Conservation (phyloP, 1,140 invertebrate genomes). For the Caenorhabditis tropicalis region DNA sequence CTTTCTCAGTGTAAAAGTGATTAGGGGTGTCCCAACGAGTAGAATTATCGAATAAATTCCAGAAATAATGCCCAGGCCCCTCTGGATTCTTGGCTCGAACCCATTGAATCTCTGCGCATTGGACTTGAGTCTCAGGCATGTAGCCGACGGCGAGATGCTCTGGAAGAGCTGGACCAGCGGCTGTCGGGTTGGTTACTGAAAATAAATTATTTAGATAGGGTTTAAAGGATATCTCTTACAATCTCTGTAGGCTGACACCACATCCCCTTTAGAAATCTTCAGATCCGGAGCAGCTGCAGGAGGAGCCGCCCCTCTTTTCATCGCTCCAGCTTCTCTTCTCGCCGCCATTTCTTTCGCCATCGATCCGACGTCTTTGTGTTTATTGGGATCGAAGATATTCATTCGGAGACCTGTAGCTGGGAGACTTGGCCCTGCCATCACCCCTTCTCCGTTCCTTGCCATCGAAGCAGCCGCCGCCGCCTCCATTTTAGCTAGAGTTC, state of each 20-base stretch:
- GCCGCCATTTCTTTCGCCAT: constrained; percentile 2
- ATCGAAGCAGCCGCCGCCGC: constrained; percentile 8
- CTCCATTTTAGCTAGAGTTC: constrained; percentile 2
- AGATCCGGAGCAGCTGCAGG: background rate
- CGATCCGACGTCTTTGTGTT: constrained; percentile 2
- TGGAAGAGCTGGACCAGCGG: background rate
- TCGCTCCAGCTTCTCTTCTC: background rate
- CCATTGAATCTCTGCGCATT: constrained; percentile 1
- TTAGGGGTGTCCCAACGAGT: background rate
- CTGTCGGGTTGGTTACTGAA: constrained; percentile 5
- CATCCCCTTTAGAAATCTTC: background rate
- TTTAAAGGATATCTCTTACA: constrained; percentile 9
- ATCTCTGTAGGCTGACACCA: background rate
- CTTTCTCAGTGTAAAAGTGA: constrained; percentile 3
- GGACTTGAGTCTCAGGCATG: constrained; percentile 1
- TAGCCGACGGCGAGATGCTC: constrained; percentile 3
- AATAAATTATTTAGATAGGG: background rate
- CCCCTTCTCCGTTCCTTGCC: background rate
- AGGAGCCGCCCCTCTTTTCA: background rate
- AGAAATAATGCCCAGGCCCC: background rate
- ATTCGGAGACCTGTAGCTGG: background rate
- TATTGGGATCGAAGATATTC: constrained; percentile 11
- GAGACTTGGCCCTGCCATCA: background rate
- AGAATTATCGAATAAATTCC: constrained; percentile 20
- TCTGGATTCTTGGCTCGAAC: constrained; percentile 7